Percentiles rank a stretch among this genome's conserved stretches.
Evolutionary conservation across 2,797 vertebrate genomes (phyloP).

Genomic region (Spatula versicolor): DNA sequence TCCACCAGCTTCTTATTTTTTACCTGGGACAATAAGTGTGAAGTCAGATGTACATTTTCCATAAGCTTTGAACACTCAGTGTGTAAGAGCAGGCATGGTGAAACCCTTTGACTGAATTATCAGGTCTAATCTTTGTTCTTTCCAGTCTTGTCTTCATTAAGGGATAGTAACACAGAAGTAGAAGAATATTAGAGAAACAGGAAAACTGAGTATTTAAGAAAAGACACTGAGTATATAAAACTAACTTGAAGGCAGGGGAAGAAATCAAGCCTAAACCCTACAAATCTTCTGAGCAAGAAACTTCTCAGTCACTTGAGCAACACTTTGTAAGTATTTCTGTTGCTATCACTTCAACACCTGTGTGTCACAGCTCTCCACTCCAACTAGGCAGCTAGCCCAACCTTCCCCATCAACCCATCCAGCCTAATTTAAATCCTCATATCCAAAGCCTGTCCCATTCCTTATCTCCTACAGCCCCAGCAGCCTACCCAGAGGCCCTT

Average conservation of each 20-base stretch:
- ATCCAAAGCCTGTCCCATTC: neutral
- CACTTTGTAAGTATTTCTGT: neutral
- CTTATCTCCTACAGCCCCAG: neutral
- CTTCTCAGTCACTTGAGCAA: neutral
- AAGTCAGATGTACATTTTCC: neutral
- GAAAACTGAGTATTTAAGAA: neutral
- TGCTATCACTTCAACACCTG: neutral
- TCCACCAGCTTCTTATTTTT: conserved; percentile 94
- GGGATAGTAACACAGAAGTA: neutral
- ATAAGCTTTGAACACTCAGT: neutral
- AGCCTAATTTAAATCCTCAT: neutral
- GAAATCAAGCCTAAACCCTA: neutral
- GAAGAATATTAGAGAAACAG: neutral
- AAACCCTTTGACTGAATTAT: neutral
- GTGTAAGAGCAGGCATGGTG: neutral
- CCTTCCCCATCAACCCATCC: neutral
- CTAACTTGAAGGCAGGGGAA: neutral
- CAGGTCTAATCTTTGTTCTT: neutral
- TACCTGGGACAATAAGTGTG: conserved; percentile 80
- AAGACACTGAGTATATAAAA: neutral
- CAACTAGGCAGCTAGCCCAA: neutral
- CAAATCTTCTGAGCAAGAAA: neutral
- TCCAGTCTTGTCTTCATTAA: neutral
- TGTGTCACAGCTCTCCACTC: accelerated
- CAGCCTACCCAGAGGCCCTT: neutral